phyloP scores from a whole-genome alignment of 2,113 vertebrate species.

The Dissostichus mawsoni region DNA sequence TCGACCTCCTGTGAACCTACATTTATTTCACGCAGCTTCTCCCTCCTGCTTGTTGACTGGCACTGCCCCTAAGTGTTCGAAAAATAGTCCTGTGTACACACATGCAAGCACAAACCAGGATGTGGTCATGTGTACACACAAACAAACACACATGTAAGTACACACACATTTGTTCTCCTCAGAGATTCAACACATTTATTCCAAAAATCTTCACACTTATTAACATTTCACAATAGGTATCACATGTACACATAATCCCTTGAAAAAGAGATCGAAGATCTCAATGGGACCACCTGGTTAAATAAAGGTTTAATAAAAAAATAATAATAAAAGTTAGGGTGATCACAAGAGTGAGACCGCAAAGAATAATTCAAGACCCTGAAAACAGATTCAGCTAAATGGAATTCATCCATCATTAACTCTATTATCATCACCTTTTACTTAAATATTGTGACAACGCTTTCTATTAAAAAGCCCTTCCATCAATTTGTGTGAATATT shows the following conservation, averaged over 20 bases:
- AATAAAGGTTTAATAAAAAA: too few relatives aligned
- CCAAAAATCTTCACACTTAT: background rate
- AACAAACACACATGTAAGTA: background rate
- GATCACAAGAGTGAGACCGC: too few relatives aligned
- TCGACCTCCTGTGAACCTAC: slow-evolving; percentile 22
- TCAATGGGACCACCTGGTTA: too few relatives aligned
- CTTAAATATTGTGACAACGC: background rate
- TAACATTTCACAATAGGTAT: too few relatives aligned
- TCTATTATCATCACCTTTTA: background rate
- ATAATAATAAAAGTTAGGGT: too few relatives aligned
- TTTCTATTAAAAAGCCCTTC: background rate
- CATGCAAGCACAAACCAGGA: background rate
- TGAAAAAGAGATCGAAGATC: too few relatives aligned
- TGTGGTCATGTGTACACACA: background rate
- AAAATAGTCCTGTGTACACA: slow-evolving; percentile 33
- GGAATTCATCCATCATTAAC: background rate
- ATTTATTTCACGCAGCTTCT: background rate
- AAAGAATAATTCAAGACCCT: background rate
- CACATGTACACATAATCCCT: too few relatives aligned
- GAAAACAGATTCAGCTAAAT: background rate
- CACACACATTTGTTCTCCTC: background rate
- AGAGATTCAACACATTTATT: background rate
- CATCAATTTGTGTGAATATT: background rate
- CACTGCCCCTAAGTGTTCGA: slow-evolving; percentile 61
- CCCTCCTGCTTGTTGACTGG: slow-evolving; percentile 30